phyloP scores from a whole-genome alignment of 2,797 vertebrate genomes.

The Enteromius afrohamiltoni region DNA sequence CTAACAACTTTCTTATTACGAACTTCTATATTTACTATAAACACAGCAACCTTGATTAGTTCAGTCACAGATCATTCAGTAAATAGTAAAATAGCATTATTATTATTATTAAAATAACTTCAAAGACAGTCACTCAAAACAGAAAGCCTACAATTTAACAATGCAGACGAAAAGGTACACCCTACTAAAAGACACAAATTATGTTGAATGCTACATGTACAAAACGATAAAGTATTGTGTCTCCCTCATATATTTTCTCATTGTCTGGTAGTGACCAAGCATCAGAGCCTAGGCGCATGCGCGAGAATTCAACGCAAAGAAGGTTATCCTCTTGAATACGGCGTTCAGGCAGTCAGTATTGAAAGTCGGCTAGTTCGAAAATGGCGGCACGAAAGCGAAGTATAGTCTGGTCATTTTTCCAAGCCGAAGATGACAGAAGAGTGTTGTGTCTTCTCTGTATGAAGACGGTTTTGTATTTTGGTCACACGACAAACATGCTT shows the following conservation, averaged over 20 bases:
- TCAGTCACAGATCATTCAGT: background rate
- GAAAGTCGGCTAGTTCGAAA: constrained; percentile 42
- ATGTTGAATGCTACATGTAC: too few species aligned
- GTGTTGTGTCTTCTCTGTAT: constrained; percentile 70
- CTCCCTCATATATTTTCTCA: background rate
- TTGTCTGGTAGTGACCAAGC: background rate
- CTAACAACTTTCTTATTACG: background rate
- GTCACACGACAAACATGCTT: constrained; percentile 72
- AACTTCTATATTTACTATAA: background rate
- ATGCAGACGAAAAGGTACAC: background rate
- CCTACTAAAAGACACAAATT: background rate
- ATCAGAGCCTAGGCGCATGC: constrained; percentile 2
- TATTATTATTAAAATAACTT: background rate
- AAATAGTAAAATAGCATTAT: background rate
- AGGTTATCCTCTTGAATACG: constrained; percentile 5
- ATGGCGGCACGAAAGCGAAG: constrained; percentile 69
- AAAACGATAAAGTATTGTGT: background rate
- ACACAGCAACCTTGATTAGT: background rate
- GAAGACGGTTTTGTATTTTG: constrained; percentile 60
- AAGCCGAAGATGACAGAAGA: constrained; percentile 57
- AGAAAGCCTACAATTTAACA: background rate
- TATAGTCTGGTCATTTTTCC: constrained; percentile 72
- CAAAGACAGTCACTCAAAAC: background rate
- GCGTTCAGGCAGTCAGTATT: constrained; percentile 21
- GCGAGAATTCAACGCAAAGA: constrained; percentile 9